Conservation (phyloP, 2,113 vertebrate genomes). For the Morone saxatilis region DNA sequence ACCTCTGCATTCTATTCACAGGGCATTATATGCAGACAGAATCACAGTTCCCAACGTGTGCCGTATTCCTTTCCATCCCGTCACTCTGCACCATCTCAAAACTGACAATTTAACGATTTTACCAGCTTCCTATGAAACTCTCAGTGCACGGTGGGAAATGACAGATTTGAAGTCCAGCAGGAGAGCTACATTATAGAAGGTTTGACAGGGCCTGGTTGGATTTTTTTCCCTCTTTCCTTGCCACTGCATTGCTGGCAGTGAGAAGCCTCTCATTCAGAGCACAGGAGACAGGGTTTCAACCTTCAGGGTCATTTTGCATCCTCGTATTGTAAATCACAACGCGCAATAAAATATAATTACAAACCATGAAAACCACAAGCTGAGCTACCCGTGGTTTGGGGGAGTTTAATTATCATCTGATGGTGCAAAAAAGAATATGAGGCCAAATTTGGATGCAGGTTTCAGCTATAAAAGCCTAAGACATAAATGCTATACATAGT, state of each 20-base stretch:
- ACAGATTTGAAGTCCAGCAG: conserved; percentile 86
- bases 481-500: conserved; percentile 50
- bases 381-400: conserved; percentile 67
- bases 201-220: conserved; percentile 80
- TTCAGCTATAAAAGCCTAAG: conserved; percentile 52
- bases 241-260: conserved; percentile 75
- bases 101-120: conserved; percentile 90
- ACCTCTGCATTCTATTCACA: conserved; percentile 65
- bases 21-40: conserved; percentile 29
- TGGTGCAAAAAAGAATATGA: conserved; percentile 65
- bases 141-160: conserved; percentile 82
- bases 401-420: conserved; percentile 75
- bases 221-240: conserved; percentile 62
- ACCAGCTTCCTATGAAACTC: conserved; percentile 88
- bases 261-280: conserved; percentile 71
- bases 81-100: conserved; percentile 86
- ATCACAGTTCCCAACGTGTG: conserved; percentile 59
- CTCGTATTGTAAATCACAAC: conserved; percentile 76
- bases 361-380: conserved; percentile 73
- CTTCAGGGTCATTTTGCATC: conserved; percentile 66
- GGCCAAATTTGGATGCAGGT: conserved; percentile 64
- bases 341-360: conserved; percentile 80
- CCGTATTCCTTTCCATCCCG: conserved; percentile 82
- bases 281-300: conserved; percentile 64
- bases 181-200: conserved; percentile 77